Percentiles rank a stretch among this genome's conserved stretches.
phyloP scores from a whole-genome alignment of 1,140 invertebrate species.

The Drosophila micromelanica region DNA sequence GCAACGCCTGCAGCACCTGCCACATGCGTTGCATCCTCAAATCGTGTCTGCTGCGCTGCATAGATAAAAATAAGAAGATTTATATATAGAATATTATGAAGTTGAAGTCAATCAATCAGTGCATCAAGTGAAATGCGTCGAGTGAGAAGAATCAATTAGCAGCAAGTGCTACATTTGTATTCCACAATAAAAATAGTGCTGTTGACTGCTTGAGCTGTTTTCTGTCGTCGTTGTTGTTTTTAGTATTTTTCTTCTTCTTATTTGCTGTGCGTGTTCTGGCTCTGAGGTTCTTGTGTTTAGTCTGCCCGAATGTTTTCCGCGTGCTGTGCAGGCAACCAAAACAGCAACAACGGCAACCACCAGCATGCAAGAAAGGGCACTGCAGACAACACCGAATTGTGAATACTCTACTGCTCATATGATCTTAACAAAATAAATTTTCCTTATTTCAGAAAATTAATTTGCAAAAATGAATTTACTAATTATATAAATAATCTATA shows the following conservation, averaged over 20 bases:
- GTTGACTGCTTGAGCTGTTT: slow-evolving; percentile 22
- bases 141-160: slow-evolving; percentile 45
- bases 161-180: slow-evolving; percentile 18
- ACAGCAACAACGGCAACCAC: slow-evolving; percentile 7
- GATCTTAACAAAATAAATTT: no score
- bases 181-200: slow-evolving; percentile 42
- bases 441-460: no score
- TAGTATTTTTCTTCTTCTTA: not conserved
- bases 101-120: slow-evolving; percentile 29
- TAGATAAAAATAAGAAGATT: not conserved
- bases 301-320: slow-evolving; percentile 55
- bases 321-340: slow-evolving; percentile 52
- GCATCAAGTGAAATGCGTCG: slow-evolving; percentile 31
- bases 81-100: slow-evolving; percentile 5
- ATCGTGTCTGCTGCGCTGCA: slow-evolving; percentile 29
- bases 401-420: slow-evolving; percentile 1
- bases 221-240: not conserved
- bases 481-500: no score
- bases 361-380: not conserved
- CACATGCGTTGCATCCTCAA: slow-evolving; percentile 58
- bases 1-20: slow-evolving; percentile 60
- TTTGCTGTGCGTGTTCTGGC: slow-evolving; percentile 14
- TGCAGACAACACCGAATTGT: not conserved
- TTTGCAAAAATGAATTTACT: no score
- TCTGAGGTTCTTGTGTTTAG: slow-evolving; percentile 19